Base-by-base conservation (phyloP, 2,113 vertebrate species). In the Ameiurus melas region DNA sequence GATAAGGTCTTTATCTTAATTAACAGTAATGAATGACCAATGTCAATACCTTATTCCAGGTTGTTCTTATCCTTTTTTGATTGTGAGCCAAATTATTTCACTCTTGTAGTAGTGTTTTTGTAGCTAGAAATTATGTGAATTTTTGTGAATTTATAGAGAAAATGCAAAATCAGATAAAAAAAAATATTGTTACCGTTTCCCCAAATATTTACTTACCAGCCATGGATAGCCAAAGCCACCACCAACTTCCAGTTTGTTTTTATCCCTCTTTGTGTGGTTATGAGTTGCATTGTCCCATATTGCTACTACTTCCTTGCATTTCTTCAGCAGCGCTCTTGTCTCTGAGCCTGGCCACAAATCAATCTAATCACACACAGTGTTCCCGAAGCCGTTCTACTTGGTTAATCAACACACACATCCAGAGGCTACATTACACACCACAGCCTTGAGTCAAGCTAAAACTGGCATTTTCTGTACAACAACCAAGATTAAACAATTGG, bases 351-450 rank as follows among this genome's bases (percentile, higher is more conserved):
- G 53, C 51, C 43, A 87, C 86, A 85, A 82, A 87, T 53, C 22
- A 60, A 62, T 71, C 30, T 55, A 53, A 75, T 27, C 47, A 78
- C 88, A 10, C 84, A 36, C 83, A 86, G 20, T 73, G 60, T 60
- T 85, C 86, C 79, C 57, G 57, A 87, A n/a, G 53, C 62, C 80
- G 79, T 70, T 68, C 88, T 83, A 58, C 62, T 62, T 89, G 87
- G 90, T 91, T 91, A 88, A 91, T 89, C 88, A 91, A 91, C 90
- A 85, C 71, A 73, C 87, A 88, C 60, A 36, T 79, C 10, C 75
- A 84, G 30, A 70, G 57, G 27, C 14, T 39, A 20, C 57, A 85
- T 51, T 66, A 82, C 39, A 60, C 43, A 7, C 25, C 68, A 88
- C 68, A 88, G n/a, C 33, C 70, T 71, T 71, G 60, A 43, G 22